phyloP scores from a whole-genome alignment of 2,797 vertebrate genomes.

The Crenuchus spilurus region DNA sequence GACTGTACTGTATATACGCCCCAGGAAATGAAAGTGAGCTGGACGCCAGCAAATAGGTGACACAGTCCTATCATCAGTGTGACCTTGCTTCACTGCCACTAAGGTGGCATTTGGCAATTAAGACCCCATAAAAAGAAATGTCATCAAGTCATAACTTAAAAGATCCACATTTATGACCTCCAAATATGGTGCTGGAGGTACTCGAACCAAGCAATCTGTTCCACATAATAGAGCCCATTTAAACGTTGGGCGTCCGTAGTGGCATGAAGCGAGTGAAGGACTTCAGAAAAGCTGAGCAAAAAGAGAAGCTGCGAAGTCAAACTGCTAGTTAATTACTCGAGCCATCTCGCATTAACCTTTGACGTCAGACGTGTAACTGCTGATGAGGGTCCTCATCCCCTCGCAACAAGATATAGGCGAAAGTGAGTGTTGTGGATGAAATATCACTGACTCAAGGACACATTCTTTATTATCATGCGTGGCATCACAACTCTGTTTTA shows the following conservation, averaged over 20 bases:
- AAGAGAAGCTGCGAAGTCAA: constrained; percentile 47
- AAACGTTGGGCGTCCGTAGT: neutral
- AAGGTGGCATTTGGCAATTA: constrained; percentile 40
- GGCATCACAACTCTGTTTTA: constrained; percentile 22
- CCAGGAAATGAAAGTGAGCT: constrained; percentile 24
- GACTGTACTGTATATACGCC: too few relatives aligned
- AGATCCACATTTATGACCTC: constrained; percentile 39
- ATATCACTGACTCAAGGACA: constrained; percentile 35
- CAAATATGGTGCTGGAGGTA: constrained; percentile 31
- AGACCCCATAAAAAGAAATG: constrained; percentile 37
- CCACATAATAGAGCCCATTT: constrained; percentile 24
- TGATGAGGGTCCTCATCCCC: constrained; percentile 40
- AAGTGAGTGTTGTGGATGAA: constrained; percentile 1
- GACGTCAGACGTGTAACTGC: constrained; percentile 47
- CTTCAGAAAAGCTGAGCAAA: constrained; percentile 27
- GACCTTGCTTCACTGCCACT: constrained; percentile 46
- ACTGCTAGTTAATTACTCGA: constrained; percentile 55
- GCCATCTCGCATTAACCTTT: constrained; percentile 51
- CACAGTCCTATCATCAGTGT: constrained; percentile 34
- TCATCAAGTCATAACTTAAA: constrained; percentile 27
- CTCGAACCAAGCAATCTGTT: constrained; percentile 41
- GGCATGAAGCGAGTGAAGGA: neutral
- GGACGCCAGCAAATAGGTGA: constrained; percentile 31
- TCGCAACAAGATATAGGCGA: constrained; percentile 15
- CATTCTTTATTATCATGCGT: constrained; percentile 35